These are phyloP conservation scores for Philotrypesis tridentata DNA, from an alignment of 1,140 invertebrate species.

Conservation along the genomic window DNA sequence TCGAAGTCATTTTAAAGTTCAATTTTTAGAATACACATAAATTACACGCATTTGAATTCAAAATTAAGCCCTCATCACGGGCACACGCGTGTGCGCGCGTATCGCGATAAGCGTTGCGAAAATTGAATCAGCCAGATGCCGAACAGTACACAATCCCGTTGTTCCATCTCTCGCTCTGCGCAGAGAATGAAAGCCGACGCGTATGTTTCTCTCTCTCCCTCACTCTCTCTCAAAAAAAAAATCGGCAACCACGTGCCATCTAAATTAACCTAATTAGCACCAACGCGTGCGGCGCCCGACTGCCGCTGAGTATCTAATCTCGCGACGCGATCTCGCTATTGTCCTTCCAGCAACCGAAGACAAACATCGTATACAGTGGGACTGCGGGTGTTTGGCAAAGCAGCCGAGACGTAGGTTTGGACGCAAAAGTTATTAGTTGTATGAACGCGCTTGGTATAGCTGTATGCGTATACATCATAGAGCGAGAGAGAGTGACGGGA, in stretches of 20 bases:
- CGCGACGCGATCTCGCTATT: neutral
- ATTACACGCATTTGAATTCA: too few species aligned
- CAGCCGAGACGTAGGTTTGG: neutral
- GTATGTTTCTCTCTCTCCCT: too few species aligned
- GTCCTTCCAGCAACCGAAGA: neutral
- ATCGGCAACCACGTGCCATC: neutral
- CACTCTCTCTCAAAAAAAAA: neutral
- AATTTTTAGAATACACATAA: too few species aligned
- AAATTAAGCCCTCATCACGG: too few species aligned
- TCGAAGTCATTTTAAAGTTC: too few species aligned
- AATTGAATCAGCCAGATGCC: neutral
- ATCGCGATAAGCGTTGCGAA: neutral
- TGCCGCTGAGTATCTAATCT: slow-evolving; percentile 1
- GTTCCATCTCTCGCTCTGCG: neutral
- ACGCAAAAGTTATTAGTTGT: neutral
- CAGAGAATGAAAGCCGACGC: too few species aligned
- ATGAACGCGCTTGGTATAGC: neutral
- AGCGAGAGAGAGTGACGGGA: too few species aligned
- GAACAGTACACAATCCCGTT: slow-evolving; percentile 1
- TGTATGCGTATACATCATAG: neutral
- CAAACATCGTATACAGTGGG: neutral
- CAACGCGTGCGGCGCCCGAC: too few species aligned
- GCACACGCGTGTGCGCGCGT: too few species aligned
- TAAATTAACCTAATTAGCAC: slow-evolving; percentile 39
- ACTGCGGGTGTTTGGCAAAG: too few species aligned